Evolutionary conservation across 2,888 invertebrate genomes (phyloP).

Genomic region (Xestia rhomboidea): DNA sequence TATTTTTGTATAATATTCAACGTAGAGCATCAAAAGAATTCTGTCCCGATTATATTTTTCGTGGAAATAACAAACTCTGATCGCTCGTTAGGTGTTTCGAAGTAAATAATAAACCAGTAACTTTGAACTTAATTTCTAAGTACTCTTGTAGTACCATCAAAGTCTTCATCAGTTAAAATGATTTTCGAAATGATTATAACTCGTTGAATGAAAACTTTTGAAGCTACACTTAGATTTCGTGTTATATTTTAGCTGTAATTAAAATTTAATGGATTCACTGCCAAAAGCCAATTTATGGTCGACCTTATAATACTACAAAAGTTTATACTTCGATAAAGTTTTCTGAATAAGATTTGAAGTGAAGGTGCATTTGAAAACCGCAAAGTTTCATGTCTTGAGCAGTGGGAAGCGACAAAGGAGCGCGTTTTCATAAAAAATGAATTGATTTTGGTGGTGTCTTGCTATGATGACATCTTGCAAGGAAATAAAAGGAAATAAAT

Average conservation of each 20-base stretch:
- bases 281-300: constrained; percentile 37
- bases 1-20: constrained; percentile 10
- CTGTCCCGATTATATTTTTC: neutral
- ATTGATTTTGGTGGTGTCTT: neutral
- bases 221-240: constrained; percentile 36
- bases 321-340: constrained; percentile 3
- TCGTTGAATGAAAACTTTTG: constrained; percentile 56
- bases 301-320: constrained; percentile 23
- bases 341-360: neutral
- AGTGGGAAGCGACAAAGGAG: neutral
- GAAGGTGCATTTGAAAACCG: neutral
- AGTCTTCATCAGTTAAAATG: constrained; percentile 34
- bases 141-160: constrained; percentile 37
- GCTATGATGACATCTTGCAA: neutral
- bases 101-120: constrained; percentile 39
- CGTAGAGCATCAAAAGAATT: constrained; percentile 8
- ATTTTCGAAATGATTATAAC: constrained; percentile 47
- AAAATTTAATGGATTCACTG: constrained; percentile 39
- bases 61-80: constrained; percentile 7
- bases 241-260: constrained; percentile 48
- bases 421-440: neutral
- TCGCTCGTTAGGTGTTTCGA: constrained; percentile 28
- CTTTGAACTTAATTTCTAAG: constrained; percentile 49
- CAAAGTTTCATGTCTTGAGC: neutral
- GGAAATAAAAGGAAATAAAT: neutral